Evolutionary conservation across 2,113 vertebrate species (phyloP).

Genomic region (Dipodomys merriami): DNA sequence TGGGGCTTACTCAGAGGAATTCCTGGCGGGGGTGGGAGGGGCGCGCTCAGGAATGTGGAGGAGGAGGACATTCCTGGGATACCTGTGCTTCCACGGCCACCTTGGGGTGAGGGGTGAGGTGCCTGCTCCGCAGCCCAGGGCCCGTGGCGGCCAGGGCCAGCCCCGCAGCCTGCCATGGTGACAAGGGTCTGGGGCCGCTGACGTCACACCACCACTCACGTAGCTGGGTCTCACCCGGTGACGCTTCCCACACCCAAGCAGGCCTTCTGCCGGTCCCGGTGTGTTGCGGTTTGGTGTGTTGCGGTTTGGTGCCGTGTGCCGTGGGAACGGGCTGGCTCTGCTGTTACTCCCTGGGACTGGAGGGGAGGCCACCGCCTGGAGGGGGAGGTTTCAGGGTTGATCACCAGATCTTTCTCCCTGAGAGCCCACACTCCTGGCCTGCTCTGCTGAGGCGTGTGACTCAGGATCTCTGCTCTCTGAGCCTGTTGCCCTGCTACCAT

Average conservation of each 20-base stretch:
- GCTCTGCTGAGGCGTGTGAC: background rate
- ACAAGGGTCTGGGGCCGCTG: background rate
- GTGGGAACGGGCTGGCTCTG: too few relatives aligned
- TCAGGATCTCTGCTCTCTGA: background rate
- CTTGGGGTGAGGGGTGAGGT: background rate
- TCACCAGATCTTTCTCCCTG: background rate
- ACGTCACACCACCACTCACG: background rate
- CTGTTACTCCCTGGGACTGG: rapidly evolving
- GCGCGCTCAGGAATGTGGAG: slow-evolving; percentile 22
- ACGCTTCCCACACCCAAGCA: background rate
- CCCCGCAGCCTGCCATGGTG: rapidly evolving
- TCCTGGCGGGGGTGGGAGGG: slow-evolving; percentile 60
- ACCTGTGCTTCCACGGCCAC: slow-evolving; percentile 37
- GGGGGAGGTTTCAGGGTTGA: background rate
- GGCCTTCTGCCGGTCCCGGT: too few relatives aligned
- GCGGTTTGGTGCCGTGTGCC: too few relatives aligned
- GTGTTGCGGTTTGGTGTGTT: too few relatives aligned
- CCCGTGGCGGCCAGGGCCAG: too few relatives aligned
- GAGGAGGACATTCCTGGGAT: slow-evolving; percentile 75
- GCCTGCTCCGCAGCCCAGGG: background rate
- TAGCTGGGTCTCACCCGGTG: background rate
- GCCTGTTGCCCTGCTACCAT: rapidly evolving
- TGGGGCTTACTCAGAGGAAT: slow-evolving; percentile 48
- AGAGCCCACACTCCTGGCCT: background rate
- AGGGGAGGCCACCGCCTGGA: background rate